Conservation (phyloP, 2,113 vertebrate species). For the Aphelocoma coerulescens region DNA sequence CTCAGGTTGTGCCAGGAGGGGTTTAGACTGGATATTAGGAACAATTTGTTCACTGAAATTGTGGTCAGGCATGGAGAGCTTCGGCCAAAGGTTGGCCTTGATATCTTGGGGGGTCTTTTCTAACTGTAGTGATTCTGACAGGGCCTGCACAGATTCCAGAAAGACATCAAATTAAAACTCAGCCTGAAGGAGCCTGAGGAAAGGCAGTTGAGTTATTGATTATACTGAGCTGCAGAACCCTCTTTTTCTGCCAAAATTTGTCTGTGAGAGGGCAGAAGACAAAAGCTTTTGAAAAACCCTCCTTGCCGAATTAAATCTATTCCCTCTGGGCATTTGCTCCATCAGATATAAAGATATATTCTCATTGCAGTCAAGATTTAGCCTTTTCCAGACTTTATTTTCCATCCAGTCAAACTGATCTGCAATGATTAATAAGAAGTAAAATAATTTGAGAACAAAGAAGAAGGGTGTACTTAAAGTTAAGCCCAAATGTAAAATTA, state of each 20-base stretch:
- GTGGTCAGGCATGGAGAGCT: background rate
- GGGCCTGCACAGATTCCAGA: background rate
- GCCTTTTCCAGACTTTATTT: background rate
- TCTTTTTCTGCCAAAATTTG: background rate
- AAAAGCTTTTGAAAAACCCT: background rate
- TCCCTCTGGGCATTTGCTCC: background rate
- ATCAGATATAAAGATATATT: background rate
- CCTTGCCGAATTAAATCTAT: background rate
- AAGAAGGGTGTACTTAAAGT: background rate
- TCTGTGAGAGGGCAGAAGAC: background rate
- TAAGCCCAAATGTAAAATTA: background rate
- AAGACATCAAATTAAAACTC: background rate
- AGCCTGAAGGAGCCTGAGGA: background rate
- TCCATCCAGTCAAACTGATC: background rate
- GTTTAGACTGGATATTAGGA: background rate
- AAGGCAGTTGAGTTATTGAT: background rate
- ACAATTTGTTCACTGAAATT: background rate
- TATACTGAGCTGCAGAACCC: background rate
- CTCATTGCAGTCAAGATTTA: background rate
- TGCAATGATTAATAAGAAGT: background rate
- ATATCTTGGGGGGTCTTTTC: background rate
- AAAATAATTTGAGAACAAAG: background rate
- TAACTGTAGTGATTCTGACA: background rate
- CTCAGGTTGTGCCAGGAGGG: background rate
- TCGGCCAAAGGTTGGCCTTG: accelerated